Evolutionary conservation across 2,888 invertebrate genomes (phyloP), one percentile per base, ranked within the genome.

Genomic region (Eulithis testata): DNA sequence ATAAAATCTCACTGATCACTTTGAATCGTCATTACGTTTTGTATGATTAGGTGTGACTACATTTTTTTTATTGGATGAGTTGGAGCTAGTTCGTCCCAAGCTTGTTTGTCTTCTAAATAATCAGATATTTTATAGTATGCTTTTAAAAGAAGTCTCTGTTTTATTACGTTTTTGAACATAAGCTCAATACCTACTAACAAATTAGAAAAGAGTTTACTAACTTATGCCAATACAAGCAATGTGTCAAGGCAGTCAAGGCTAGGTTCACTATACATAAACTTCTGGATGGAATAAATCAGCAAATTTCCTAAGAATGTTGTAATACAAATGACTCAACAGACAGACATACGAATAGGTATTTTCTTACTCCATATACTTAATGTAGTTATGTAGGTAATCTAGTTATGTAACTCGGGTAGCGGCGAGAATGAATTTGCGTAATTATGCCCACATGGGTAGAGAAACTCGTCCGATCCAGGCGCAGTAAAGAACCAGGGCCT

Each of bases 291-390:
- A 54, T 49, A 58, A 56, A 60, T 56, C 59, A 31, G 52, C 36
- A 21, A 21, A 21, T 65, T 63, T 63, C 55, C 27, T 53, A 65
- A 63, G 57, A 53, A 60, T 69, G 56, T 63, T 65, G 60, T 54
- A 66, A 67, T 57, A 49, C 57, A 27, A 50, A 67, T 67, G 63
- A 67, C 67, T 67, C 60, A 67, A 67, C 40, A 50, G 45, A 51
- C 37, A 64, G 49, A 63, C 54, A 62, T 68, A 51, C 52, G 64
- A 56, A 61, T 59, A 51, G 60, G 59, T 62, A 64, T 69, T 65
- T 63, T 69, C 68, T 69, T 65, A 69, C 68, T 69, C 60, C 68
- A 65, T 65, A 65, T 69, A 60, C 52, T 60, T 54, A 57, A 64
- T 56, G 66, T 14, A 51, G 66, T 60, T 59, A 69, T 64, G 63